Percentiles rank a stretch among this genome's conserved stretches.
Evolutionary conservation across 2,888 invertebrate species (phyloP).

Genomic region (Aspidapion aeneum): DNA sequence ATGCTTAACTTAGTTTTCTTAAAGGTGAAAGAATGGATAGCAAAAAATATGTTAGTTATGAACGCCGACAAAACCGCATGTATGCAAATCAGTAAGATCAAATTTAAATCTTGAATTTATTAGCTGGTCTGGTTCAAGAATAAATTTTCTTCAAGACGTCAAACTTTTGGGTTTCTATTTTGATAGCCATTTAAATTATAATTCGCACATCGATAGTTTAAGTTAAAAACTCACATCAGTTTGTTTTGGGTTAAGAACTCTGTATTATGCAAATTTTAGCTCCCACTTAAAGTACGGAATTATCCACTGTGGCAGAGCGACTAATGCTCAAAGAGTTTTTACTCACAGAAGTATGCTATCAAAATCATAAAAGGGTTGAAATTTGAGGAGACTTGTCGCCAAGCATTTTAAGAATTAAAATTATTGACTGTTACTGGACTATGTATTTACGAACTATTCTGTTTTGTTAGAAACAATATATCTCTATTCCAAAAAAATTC

Average conservation of each 20-base stretch:
- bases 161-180: background rate
- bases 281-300: background rate
- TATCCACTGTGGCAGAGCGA: background rate
- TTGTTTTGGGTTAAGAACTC: background rate
- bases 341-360: background rate
- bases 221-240: too few relatives aligned
- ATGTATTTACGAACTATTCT: background rate
- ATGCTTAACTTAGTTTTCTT: background rate
- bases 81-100: background rate
- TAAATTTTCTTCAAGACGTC: background rate
- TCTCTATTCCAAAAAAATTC: background rate
- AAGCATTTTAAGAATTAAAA: background rate
- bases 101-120: background rate
- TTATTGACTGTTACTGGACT: background rate
- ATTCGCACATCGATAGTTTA: background rate
- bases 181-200: background rate
- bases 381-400: background rate
- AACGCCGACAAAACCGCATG: background rate
- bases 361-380: background rate
- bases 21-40: background rate
- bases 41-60: background rate
- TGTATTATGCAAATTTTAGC: background rate
- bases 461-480: background rate
- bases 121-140: background rate
- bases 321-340: background rate